Conservation (phyloP, 2,113 vertebrate species). For the Terrapene triunguis region DNA sequence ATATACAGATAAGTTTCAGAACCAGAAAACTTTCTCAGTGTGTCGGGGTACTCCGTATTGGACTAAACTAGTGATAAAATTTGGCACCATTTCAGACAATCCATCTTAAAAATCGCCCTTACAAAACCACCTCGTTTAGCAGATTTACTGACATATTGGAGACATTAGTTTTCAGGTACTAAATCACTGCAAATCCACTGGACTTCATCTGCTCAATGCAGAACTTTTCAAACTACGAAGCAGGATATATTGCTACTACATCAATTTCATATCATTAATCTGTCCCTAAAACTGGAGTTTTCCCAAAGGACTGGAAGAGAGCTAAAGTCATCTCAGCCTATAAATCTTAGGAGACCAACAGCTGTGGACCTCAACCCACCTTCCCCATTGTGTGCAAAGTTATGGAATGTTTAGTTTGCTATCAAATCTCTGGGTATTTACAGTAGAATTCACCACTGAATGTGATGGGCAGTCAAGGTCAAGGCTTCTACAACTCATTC, state of each 20-base stretch:
- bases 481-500: neutral
- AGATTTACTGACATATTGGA: slow-evolving; percentile 68
- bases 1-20: neutral
- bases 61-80: slow-evolving; percentile 49
- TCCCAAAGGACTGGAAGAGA: slow-evolving; percentile 45
- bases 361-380: slow-evolving; percentile 8
- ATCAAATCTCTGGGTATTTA: neutral
- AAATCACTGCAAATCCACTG: slow-evolving; percentile 64
- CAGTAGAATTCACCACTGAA: neutral
- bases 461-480: neutral
- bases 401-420: neutral
- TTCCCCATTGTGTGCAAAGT: neutral
- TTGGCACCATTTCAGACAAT: slow-evolving; percentile 58
- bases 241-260: slow-evolving; percentile 60
- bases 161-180: slow-evolving; percentile 62
- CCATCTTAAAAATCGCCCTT: slow-evolving; percentile 65
- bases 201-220: slow-evolving; percentile 35
- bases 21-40: neutral
- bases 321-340: slow-evolving; percentile 34
- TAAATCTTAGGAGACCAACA: slow-evolving; percentile 41
- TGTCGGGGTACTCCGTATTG: slow-evolving; percentile 1
- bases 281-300: slow-evolving; percentile 53
- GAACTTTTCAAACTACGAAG: slow-evolving; percentile 70
- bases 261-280: slow-evolving; percentile 64
- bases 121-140: slow-evolving; percentile 63